Evolutionary conservation across 2,113 vertebrate species (phyloP), one percentile per base, ranked within the genome.

Genomic region (Muntiacus muntjak): DNA sequence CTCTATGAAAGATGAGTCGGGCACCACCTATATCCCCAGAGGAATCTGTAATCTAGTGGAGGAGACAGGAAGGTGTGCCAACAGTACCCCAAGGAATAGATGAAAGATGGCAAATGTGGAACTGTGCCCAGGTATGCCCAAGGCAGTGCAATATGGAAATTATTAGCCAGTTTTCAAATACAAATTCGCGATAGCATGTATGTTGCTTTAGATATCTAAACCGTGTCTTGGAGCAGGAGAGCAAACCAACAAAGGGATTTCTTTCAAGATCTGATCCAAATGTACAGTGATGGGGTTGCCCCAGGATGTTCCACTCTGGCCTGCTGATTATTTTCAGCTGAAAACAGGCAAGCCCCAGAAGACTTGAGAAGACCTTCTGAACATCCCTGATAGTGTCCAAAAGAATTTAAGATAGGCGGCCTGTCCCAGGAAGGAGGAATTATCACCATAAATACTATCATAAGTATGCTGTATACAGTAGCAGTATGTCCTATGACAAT

Each of bases 321-420:
- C 19, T 82, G 47, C 79, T 82, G 79, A 82, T 54, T 82, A 82
- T 54, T n/a, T 23, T n/a, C 79, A 54, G 79, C 79, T 54, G 50
- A 54, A 82, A 82, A 54, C 79, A 82, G 50, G 79, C 17, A 82
- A 54, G 79, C 17, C 47, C 79, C 47, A 82, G 50, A 82, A n/a
- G 10, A 82, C 50, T 7, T 6, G 11, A n/a, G 47, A 82, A 82
- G 79, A 82, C 19, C 11, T 6, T 82, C 10, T 82, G 47, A 82
- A 52, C 47, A 52, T 82, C 50, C 47, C 47, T 33, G 10, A 52
- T 82, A 82, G 47, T 82, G 11, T 33, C 50, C 33, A 23, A 23
- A 82, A 54, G 30, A 82, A 82, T 12, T 54, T 54, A 33, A 52
- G 47, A 52, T 1, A 82, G 30, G 30, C 3, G 33, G 79, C 79